Percentiles rank a stretch among this genome's conserved stretches.
Conservation (phyloP, 1,140 invertebrate genomes). For the Lordiphosa stackelbergi region DNA sequence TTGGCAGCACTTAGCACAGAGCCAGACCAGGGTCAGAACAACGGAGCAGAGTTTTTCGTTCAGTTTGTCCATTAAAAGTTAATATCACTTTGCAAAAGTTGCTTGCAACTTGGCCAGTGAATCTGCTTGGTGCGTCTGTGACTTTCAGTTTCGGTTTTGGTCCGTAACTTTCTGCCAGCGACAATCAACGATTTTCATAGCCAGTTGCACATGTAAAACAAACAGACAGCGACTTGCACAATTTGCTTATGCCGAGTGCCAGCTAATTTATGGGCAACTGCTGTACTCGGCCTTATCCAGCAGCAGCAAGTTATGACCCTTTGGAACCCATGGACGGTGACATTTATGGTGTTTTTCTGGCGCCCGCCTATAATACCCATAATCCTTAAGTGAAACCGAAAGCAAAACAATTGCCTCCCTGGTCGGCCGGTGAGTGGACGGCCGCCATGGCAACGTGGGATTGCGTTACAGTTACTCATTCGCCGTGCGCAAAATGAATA, state of each 20-base stretch:
- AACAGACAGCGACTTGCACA: conserved; percentile 42
- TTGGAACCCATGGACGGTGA: conserved; percentile 45
- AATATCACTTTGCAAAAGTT: conserved; percentile 73
- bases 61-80: conserved; percentile 76
- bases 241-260: conserved; percentile 46
- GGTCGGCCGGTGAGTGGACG: too few relatives aligned
- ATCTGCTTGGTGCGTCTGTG: conserved; percentile 26
- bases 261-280: conserved; percentile 45
- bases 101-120: conserved; percentile 30
- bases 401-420: not conserved
- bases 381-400: conserved; percentile 55
- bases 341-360: conserved; percentile 58
- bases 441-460: not conserved
- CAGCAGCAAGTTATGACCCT: not conserved
- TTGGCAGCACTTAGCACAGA: conserved; percentile 69
- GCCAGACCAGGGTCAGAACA: conserved; percentile 58
- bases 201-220: conserved; percentile 69
- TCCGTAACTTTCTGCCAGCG: conserved; percentile 57
- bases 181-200: conserved; percentile 74
- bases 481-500: conserved; percentile 65
- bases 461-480: conserved; percentile 36
- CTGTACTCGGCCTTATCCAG: not conserved
- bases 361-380: conserved; percentile 59
- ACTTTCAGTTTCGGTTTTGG: conserved; percentile 56
- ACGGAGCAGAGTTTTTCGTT: conserved; percentile 48